These are phyloP conservation scores for Gobio occitaniae DNA, from an alignment of 2,797 vertebrate genomes.

Conservation along the genomic window DNA sequence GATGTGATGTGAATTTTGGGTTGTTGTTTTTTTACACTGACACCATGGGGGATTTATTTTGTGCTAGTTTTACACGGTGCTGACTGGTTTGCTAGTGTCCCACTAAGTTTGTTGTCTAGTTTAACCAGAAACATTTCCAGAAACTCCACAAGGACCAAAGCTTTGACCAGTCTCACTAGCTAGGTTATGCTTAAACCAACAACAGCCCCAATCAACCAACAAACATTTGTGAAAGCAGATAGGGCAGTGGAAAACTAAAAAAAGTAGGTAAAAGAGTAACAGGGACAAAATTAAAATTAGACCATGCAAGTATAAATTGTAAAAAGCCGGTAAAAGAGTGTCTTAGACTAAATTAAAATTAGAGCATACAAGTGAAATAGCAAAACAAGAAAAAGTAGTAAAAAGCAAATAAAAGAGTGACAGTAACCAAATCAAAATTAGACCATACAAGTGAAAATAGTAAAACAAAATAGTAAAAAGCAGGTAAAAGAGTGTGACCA, in stretches of 20 bases:
- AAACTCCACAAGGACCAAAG: not conserved
- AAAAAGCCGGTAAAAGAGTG: not conserved
- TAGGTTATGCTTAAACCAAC: not conserved
- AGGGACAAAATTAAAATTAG: not conserved
- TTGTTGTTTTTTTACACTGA: constrained; percentile 8
- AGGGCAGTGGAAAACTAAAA: no score
- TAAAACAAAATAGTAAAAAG: not conserved
- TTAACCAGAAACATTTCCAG: not conserved
- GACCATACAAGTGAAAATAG: no score
- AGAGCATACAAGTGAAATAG: no score
- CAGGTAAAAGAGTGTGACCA: not conserved
- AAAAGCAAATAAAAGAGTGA: no score
- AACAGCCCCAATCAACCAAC: not conserved
- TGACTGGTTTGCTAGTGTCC: not conserved
- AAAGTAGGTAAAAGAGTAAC: not conserved
- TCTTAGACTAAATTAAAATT: not conserved
- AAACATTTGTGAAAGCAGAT: not conserved
- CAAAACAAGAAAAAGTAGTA: no score
- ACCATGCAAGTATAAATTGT: not conserved
- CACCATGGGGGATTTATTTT: not conserved
- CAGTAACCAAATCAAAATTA: no score
- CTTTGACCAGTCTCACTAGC: not conserved
- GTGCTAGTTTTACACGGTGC: not conserved
- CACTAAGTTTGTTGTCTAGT: not conserved
- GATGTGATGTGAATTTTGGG: not conserved